phyloP scores from a whole-genome alignment of 2,113 vertebrate genomes.

The Odontesthes bonariensis region DNA sequence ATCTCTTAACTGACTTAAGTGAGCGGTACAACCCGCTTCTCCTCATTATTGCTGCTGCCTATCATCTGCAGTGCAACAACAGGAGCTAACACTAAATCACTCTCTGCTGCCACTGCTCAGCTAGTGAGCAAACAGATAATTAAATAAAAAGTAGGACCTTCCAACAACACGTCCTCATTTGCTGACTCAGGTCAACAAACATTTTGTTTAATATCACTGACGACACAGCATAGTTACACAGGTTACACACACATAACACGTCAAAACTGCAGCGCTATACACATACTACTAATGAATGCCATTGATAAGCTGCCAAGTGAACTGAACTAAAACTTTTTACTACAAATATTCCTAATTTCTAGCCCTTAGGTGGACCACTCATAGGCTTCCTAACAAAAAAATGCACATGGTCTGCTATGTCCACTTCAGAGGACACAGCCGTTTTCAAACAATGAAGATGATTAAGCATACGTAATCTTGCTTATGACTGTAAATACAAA shows the following conservation, averaged over 20 bases:
- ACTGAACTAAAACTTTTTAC: background rate
- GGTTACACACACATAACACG: too few relatives aligned
- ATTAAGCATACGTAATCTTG: too few relatives aligned
- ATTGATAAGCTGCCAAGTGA: slow-evolving; percentile 4
- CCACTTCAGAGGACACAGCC: too few relatives aligned
- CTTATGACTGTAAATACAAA: too few relatives aligned
- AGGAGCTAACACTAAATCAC: slow-evolving; percentile 15
- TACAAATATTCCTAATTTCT: too few relatives aligned
- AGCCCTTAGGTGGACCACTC: too few relatives aligned
- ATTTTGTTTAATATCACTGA: too few relatives aligned
- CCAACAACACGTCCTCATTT: slow-evolving; percentile 6
- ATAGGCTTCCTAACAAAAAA: too few relatives aligned
- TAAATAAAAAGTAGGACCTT: background rate
- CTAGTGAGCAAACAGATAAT: background rate
- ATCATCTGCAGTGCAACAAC: background rate
- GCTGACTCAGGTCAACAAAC: slow-evolving; percentile 28
- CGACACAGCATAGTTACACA: too few relatives aligned
- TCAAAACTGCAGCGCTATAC: too few relatives aligned
- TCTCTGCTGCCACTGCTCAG: background rate
- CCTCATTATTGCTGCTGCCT: slow-evolving; percentile 18
- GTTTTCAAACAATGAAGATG: too few relatives aligned
- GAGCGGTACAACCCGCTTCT: background rate
- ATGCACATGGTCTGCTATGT: too few relatives aligned
- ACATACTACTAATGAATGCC: background rate
- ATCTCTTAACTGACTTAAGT: slow-evolving; percentile 10